Evolutionary conservation across 2,797 vertebrate species (phyloP), one percentile per base, ranked within the genome.

Genomic region (Mormyrops boulengeri): DNA sequence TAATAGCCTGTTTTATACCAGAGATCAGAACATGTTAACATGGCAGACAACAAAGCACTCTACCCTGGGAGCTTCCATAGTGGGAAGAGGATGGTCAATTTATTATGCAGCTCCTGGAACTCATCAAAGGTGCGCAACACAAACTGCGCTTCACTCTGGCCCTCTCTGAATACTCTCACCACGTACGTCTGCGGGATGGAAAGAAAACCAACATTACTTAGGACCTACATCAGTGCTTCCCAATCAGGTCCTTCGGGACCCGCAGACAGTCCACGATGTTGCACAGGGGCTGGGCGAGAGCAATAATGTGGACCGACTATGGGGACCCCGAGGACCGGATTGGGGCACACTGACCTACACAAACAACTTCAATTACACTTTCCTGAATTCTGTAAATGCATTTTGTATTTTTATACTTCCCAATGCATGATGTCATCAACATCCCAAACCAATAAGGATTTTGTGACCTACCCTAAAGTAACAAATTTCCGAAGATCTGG

Each of bases 51-150:
- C 44, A 22, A 66, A 88, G 87, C 30, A 80, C 95, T 94, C 82
- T 95, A 99, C 98, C 98, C 96, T 17, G 98, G 98, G 92, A 99
- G 95, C 93, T 98, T 99, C 98, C 98, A 99, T 88, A 99, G 96
- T 34, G 98, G 97, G 93, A 99, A 99, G 69, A 99, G 95, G 93
- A 99, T 97, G 92, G 95, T 95, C 89, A 99, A 97, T 90, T 99
- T 99, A 95, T 98, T 99, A 95, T 99, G 98, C 69, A 99, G 97
- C 94, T 99, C 98, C 94, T 99, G 98, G 94, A 99, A 99, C 93
- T 99, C 98, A 85, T 99, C 98, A 93, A 99, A 99, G 34, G 98
- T 99, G 91, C 98, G 96, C 94, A 99, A 99, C 91, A 99, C 94
- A 94, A 99, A 99, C 0, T 97, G 94, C 22, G 98, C 97, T 89